Evolutionary conservation across 2,888 invertebrate genomes (phyloP).

Genomic region (Chrysodeixis includens): DNA sequence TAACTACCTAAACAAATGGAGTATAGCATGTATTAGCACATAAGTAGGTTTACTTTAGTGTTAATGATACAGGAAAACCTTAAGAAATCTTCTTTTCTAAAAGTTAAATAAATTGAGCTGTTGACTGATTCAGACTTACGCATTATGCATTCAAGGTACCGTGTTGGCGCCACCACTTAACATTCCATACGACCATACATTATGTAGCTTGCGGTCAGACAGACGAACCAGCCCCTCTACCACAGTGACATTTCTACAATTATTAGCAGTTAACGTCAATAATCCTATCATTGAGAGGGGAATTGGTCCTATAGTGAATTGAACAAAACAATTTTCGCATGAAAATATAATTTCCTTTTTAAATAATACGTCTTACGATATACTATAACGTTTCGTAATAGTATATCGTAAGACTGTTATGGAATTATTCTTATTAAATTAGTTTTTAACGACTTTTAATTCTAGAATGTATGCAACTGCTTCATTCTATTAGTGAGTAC

Average conservation of each 20-base stretch:
- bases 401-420: too few species aligned
- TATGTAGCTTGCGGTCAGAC: background rate
- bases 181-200: background rate
- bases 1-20: too few species aligned
- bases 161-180: background rate
- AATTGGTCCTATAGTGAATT: too few species aligned
- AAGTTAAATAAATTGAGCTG: background rate
- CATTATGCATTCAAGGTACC: constrained; percentile 4
- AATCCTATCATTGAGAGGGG: too few species aligned
- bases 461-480: background rate
- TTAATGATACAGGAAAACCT: background rate
- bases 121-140: background rate
- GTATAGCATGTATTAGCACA: too few species aligned
- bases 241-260: too few species aligned
- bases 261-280: too few species aligned
- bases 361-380: too few species aligned
- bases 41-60: too few species aligned
- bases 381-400: too few species aligned
- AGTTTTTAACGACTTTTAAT: background rate
- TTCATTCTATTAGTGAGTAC: background rate
- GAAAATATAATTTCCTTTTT: too few species aligned
- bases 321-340: too few species aligned
- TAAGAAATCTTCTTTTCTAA: background rate
- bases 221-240: background rate
- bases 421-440: background rate